Evolutionary conservation across 2,797 vertebrate species (phyloP).

Genomic region (Buphagus erythrorhynchus): DNA sequence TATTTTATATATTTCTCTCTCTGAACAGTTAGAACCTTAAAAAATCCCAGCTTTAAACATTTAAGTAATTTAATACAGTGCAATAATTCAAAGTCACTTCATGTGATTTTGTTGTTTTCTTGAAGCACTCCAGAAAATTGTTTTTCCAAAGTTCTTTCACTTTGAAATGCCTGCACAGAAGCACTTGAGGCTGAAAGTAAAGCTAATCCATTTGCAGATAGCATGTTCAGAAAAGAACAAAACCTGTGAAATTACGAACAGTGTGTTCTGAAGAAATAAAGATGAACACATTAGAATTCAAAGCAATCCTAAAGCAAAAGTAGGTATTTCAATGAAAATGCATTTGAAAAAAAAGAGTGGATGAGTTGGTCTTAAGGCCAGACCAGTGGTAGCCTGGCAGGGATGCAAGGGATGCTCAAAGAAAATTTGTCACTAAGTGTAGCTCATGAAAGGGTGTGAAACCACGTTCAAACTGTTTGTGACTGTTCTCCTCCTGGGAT

Average conservation of each 20-base stretch:
- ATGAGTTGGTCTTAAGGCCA: background rate
- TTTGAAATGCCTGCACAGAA: conserved; percentile 33
- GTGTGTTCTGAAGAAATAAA: background rate
- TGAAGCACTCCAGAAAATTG: conserved; percentile 27
- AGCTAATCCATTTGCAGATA: conserved; percentile 23
- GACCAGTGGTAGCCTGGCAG: background rate
- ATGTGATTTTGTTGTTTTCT: conserved; percentile 18
- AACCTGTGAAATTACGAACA: background rate
- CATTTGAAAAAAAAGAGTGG: background rate
- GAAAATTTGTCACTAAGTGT: background rate
- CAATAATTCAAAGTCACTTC: background rate
- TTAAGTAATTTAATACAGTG: background rate
- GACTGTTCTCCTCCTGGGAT: background rate
- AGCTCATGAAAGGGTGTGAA: background rate
- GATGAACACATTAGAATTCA: background rate
- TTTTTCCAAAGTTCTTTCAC: conserved; percentile 30
- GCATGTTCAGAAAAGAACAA: background rate
- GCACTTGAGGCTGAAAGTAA: background rate
- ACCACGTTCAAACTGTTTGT: accelerated
- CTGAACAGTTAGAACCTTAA: background rate
- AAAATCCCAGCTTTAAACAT: background rate
- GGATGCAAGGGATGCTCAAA: background rate
- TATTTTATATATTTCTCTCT: background rate
- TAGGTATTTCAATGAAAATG: background rate
- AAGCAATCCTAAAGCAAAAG: background rate